Percentiles rank a stretch among this genome's conserved stretches.
These are phyloP conservation scores for Anastatus disparis DNA, from an alignment of 1,140 invertebrate species.

Conservation along the genomic window DNA sequence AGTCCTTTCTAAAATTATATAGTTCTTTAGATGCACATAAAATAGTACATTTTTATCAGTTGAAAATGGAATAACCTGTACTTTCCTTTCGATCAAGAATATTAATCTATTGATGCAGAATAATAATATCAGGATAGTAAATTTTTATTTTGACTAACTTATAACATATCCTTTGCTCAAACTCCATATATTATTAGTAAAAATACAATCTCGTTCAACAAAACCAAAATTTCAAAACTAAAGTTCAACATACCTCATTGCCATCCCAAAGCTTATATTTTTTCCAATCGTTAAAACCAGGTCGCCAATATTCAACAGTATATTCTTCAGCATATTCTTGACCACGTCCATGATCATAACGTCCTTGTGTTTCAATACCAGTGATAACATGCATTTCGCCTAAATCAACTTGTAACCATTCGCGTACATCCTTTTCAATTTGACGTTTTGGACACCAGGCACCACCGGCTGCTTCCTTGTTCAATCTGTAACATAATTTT, in stretches of 20 bases:
- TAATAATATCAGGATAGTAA: too few species aligned
- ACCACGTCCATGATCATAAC: constrained; percentile 82
- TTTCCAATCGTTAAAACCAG: constrained; percentile 72
- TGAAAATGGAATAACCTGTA: too few species aligned
- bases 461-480: constrained; percentile 79
- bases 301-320: constrained; percentile 79
- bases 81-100: too few species aligned
- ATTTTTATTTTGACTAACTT: too few species aligned
- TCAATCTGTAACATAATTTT: constrained; percentile 72
- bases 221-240: too few species aligned
- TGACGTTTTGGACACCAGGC: constrained; percentile 85
- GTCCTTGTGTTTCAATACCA: constrained; percentile 81
- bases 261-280: constrained; percentile 74
- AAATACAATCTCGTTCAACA: too few species aligned
- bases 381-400: constrained; percentile 74
- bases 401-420: constrained; percentile 85
- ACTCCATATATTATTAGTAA: too few species aligned
- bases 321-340: constrained; percentile 82
- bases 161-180: too few species aligned
- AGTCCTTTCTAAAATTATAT: too few species aligned
- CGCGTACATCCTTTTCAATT: constrained; percentile 74
- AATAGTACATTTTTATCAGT: too few species aligned
- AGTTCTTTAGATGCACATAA: too few species aligned
- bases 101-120: too few species aligned
- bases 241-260: constrained; percentile 70